phyloP scores from a whole-genome alignment of 2,888 invertebrate genomes.

The Fissipunctia ypsillon region DNA sequence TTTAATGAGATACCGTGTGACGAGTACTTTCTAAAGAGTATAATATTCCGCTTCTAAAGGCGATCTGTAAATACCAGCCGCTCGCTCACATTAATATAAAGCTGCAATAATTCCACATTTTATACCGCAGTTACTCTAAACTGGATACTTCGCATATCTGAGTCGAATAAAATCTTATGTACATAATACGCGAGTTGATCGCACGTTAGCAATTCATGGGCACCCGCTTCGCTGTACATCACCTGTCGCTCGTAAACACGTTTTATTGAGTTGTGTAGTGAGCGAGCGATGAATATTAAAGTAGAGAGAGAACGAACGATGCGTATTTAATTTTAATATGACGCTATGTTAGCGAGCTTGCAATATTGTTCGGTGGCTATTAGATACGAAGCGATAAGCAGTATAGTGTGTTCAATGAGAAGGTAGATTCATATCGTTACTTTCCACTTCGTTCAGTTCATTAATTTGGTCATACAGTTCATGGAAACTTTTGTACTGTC shows the following conservation, averaged over 20 bases:
- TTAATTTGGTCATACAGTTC: slow-evolving; percentile 2
- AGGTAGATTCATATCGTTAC: too few relatives aligned
- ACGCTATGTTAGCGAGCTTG: slow-evolving; percentile 54
- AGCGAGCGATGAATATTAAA: slow-evolving; percentile 84
- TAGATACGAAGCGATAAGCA: slow-evolving; percentile 45
- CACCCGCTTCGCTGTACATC: slow-evolving; percentile 77
- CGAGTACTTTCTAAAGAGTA: not conserved
- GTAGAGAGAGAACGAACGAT: slow-evolving; percentile 71
- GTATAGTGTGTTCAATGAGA: too few relatives aligned
- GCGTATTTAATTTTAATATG: slow-evolving; percentile 81
- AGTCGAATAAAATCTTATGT: slow-evolving; percentile 63
- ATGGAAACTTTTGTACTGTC: not conserved
- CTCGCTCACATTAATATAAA: slow-evolving; percentile 16
- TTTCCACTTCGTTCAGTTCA: slow-evolving; percentile 14
- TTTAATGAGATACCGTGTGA: not conserved
- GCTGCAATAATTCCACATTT: slow-evolving; percentile 41
- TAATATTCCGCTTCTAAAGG: not conserved
- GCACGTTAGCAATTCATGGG: slow-evolving; percentile 78
- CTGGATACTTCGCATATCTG: slow-evolving; percentile 54
- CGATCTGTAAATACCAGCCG: not conserved
- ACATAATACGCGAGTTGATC: slow-evolving; percentile 66
- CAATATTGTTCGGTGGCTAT: slow-evolving; percentile 43
- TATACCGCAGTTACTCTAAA: slow-evolving; percentile 45
- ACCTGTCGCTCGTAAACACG: slow-evolving; percentile 82
- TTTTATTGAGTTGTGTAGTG: slow-evolving; percentile 82